Evolutionary conservation across 2,888 invertebrate genomes (phyloP).

Genomic region (Amiota mariae): DNA sequence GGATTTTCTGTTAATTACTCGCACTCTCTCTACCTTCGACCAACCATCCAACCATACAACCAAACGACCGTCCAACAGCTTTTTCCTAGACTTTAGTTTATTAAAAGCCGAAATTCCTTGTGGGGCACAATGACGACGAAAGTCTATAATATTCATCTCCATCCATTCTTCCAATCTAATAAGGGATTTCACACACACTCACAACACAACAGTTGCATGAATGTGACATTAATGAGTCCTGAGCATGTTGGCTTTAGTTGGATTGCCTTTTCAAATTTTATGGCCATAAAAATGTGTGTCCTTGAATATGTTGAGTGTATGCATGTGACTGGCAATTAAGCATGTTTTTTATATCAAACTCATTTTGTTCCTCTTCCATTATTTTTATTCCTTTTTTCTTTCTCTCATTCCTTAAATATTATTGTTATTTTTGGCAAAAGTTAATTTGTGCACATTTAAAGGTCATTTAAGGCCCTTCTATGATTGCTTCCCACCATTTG

Average conservation of each 20-base stretch:
- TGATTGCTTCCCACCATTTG: not conserved
- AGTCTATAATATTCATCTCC: too few relatives aligned
- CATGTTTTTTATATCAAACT: too few relatives aligned
- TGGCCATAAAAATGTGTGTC: constrained; percentile 1
- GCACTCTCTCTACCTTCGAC: not conserved
- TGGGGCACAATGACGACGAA: too few relatives aligned
- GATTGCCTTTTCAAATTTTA: not conserved
- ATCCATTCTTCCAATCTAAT: too few relatives aligned
- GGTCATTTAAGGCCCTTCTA: not conserved
- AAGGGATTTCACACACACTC: too few relatives aligned
- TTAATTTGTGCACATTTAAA: constrained; percentile 5
- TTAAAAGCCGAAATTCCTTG: too few relatives aligned
- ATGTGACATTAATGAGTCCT: constrained; percentile 8
- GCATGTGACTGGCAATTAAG: not conserved
- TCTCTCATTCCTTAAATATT: not conserved
- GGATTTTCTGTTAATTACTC: constrained; percentile 58
- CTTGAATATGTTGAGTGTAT: not conserved
- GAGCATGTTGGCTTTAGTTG: not conserved
- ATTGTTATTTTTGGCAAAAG: not conserved
- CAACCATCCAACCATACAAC: not conserved
- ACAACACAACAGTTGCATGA: not conserved
- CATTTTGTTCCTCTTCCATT: too few relatives aligned
- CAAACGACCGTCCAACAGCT: not conserved
- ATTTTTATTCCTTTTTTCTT: not conserved
- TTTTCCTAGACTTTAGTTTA: too few relatives aligned